Conservation (phyloP, 1,140 invertebrate genomes). For the Drosophila auraria region DNA sequence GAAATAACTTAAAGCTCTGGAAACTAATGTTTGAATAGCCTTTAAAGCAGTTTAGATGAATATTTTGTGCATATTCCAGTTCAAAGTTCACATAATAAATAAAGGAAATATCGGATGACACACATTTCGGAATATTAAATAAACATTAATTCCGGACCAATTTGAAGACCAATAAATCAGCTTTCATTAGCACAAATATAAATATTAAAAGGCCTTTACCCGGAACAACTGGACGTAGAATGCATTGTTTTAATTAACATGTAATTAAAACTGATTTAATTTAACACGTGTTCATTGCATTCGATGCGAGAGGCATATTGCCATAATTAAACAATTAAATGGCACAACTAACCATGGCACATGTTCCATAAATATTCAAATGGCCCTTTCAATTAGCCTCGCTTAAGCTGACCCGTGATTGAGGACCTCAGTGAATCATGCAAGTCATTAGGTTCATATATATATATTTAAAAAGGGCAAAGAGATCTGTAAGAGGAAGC, state of each 20-base stretch:
- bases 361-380: constrained; percentile 39
- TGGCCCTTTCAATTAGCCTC: constrained; percentile 34
- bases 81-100: background rate
- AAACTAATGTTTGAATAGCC: background rate
- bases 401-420: constrained; percentile 1
- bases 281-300: constrained; percentile 41
- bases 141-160: constrained; percentile 14
- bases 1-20: constrained; percentile 3
- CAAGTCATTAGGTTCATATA: constrained; percentile 9
- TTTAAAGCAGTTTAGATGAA: background rate
- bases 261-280: constrained; percentile 54
- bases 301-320: constrained; percentile 18
- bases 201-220: constrained; percentile 9
- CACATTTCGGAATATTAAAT: constrained; percentile 24
- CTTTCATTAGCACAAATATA: constrained; percentile 24
- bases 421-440: constrained; percentile 15
- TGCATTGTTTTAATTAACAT: constrained; percentile 59
- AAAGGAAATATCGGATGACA: background rate
- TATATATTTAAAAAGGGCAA: constrained; percentile 2
- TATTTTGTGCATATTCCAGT: background rate
- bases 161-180: background rate
- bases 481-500: background rate
- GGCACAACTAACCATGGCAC: constrained; percentile 13
- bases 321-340: constrained; percentile 49
- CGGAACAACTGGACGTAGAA: constrained; percentile 5